Evolutionary conservation across 2,797 vertebrate genomes (phyloP).

Genomic region (Acrossocheilus wenchowensis): DNA sequence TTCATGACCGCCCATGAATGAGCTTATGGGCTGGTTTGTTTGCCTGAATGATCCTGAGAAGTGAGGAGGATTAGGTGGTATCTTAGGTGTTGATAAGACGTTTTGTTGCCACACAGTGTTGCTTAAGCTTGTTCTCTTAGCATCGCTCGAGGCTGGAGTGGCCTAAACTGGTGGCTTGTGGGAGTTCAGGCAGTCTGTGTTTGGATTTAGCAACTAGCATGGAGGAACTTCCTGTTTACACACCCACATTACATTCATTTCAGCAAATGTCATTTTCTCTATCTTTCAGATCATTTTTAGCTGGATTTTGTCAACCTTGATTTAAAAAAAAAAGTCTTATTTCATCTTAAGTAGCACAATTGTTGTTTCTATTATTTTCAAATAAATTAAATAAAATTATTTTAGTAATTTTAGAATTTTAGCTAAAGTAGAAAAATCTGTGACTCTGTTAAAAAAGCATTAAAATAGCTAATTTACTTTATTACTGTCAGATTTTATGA

Average conservation of each 20-base stretch:
- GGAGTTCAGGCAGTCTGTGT: constrained; percentile 14
- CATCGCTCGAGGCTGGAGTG: neutral
- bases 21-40: constrained; percentile 33
- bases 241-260: constrained; percentile 12
- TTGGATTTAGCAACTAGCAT: constrained; percentile 28
- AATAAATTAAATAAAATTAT: neutral
- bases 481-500: neutral
- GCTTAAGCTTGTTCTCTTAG: constrained; percentile 9
- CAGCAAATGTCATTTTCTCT: neutral
- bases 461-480: neutral
- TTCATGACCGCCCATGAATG: constrained; percentile 39
- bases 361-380: neutral
- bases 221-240: constrained; percentile 6
- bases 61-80: constrained; percentile 46
- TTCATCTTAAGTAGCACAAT: neutral
- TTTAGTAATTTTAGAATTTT: no score
- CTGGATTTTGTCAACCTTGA: neutral
- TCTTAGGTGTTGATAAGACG: constrained; percentile 46
- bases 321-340: neutral
- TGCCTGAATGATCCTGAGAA: constrained; percentile 50
- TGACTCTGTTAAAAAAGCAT: neutral
- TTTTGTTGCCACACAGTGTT: constrained; percentile 18
- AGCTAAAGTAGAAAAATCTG: neutral
- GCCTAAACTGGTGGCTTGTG: constrained; percentile 15
- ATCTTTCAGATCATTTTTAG: neutral